A percentile compares a stretch with the other conserved stretches of the same genome.
phyloP scores from a whole-genome alignment of 2,888 invertebrate species.

The Crematogaster levior region DNA sequence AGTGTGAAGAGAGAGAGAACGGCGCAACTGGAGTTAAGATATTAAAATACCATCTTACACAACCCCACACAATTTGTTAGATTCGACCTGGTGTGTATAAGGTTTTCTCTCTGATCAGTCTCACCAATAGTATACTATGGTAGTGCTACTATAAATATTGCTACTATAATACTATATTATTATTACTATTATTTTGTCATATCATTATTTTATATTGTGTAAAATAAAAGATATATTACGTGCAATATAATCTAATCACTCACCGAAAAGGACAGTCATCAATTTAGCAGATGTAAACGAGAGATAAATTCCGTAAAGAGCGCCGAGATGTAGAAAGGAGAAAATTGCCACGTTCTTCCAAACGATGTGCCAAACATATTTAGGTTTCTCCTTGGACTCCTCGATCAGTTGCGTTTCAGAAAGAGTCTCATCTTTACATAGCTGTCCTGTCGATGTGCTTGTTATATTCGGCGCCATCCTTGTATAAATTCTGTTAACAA shows the following conservation, averaged over 20 bases:
- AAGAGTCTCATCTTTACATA: constrained; percentile 82
- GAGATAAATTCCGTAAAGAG: constrained; percentile 92
- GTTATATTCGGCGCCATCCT: constrained; percentile 86
- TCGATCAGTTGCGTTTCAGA: constrained; percentile 15
- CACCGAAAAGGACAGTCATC: constrained; percentile 91
- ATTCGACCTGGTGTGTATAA: too few species aligned
- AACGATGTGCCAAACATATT: constrained; percentile 86
- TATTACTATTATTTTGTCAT: too few species aligned
- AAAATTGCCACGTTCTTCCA: constrained; percentile 95
- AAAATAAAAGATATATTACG: too few species aligned
- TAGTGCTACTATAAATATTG: too few species aligned
- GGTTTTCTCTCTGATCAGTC: too few species aligned
- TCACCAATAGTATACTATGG: too few species aligned
- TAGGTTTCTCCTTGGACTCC: constrained; percentile 39
- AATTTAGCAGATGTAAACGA: constrained; percentile 91
- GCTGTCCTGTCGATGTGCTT: constrained; percentile 83
- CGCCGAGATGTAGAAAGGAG: constrained; percentile 91
- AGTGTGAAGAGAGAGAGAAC: too few species aligned
- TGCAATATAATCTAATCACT: constrained; percentile 85
- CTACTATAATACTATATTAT: too few species aligned
- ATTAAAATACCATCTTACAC: too few species aligned
- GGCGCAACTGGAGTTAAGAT: too few species aligned
- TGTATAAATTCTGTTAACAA: constrained; percentile 65
- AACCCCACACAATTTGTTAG: too few species aligned
- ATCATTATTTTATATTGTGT: too few species aligned